A percentile compares a stretch with the other conserved stretches of the same genome.
Conservation (phyloP, 2,888 invertebrate genomes). For the Lycaena phlaeas region DNA sequence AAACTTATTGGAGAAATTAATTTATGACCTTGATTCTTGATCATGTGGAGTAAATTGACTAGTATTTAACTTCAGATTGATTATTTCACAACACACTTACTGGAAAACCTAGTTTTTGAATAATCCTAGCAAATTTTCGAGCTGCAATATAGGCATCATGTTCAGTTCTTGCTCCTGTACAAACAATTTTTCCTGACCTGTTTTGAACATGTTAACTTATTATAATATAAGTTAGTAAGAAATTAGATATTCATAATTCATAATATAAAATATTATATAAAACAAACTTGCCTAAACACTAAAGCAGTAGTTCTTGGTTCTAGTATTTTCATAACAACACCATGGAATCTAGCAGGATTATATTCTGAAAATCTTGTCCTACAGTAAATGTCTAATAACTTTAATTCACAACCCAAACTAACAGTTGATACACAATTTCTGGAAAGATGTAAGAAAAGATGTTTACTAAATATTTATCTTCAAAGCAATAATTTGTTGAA, state of each 20-base stretch:
- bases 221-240: too few relatives aligned
- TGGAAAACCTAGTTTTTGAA: slow-evolving; percentile 85
- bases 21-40: too few relatives aligned
- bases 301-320: slow-evolving; percentile 84
- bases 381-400: slow-evolving; percentile 82
- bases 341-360: slow-evolving; percentile 86
- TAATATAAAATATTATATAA: too few relatives aligned
- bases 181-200: slow-evolving; percentile 86
- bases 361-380: slow-evolving; percentile 88
- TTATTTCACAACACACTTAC: too few relatives aligned
- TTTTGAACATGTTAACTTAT: slow-evolving; percentile 31
- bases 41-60: too few relatives aligned
- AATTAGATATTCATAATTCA: too few relatives aligned
- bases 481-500: too few relatives aligned
- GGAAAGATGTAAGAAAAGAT: slow-evolving; percentile 28
- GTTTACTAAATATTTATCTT: too few relatives aligned
- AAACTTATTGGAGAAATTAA: too few relatives aligned
- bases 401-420: slow-evolving; percentile 79
- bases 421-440: slow-evolving; percentile 89
- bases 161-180: slow-evolving; percentile 86
- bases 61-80: too few relatives aligned
- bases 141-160: slow-evolving; percentile 83
- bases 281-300: slow-evolving; percentile 70
- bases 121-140: slow-evolving; percentile 86
- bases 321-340: slow-evolving; percentile 86